Evolutionary conservation across 2,113 vertebrate species (phyloP), one percentile per base, ranked within the genome.

Genomic region (Dendropsophus ebraccatus): DNA sequence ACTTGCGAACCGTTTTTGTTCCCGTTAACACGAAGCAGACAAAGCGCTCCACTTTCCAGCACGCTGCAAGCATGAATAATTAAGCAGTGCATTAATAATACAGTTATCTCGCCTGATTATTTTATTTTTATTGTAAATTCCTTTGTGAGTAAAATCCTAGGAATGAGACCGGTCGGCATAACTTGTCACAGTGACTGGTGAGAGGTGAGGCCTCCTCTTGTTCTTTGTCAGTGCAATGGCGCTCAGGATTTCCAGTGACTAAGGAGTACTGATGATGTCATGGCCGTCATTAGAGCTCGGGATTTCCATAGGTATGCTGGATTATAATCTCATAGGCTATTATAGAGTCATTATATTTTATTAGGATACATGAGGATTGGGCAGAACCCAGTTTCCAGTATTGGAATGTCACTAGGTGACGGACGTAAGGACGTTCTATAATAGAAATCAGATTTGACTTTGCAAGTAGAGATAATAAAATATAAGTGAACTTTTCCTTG

Each of bases 21-120:
- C 35, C 4, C 28, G 35, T 50, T 13, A 8, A 23, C 32, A 37
- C 62, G 58, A 58, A 60, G 16, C 17, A 58, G 23, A n/a, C 37
- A 37, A 37, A 62, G 32, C 37, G 32, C 60, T 45, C 37, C 37
- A 62, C 77, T 80, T 41, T 37, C 54, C 56, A 25, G 54, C 54
- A 62, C 32, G 56, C 54, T 58, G 56, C 35, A 45, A 62, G 56
- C 54, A 80, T 80, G 54, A 80, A 62, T 62, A 62, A 62, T 62
- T 80, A 14, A 80, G 25, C 28, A 7, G 35, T 41, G 32, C 77
- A 54, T 62, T 23, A 80, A 60, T 80, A 41, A 54, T 80, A 60
- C 30, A 80, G 56, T 70, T 21, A 70, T 70, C 32, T 70, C 35
- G 19, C 35, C 67, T 41, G 54, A 60, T 60, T 60, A 60, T 25